Base-by-base conservation (phyloP, 1,140 invertebrate genomes). In the Drosophila baimaii region DNA sequence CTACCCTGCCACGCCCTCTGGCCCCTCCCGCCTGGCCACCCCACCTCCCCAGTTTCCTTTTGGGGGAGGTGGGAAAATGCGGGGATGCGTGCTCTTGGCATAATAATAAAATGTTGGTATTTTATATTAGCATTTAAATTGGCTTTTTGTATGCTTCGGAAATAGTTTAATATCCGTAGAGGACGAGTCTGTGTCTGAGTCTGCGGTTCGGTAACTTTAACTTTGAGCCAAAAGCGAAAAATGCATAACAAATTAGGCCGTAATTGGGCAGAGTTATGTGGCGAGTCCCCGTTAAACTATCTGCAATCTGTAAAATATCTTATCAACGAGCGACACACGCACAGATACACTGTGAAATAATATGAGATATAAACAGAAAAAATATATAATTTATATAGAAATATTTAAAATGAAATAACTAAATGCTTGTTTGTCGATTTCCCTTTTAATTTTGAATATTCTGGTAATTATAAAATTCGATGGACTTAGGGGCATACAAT, bases 121-220 rank as follows among this genome's bases (percentile, higher is more conserved):
- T 90, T 90, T 90, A 90, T 90, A 90, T 90, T 90, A 90, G 88
- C 88, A 90, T 90, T 90, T 90, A 90, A 90, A 90, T 90, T 90
- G 88, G 81, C 85, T 90, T 90, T 85, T 90, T 90, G 81, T 90
- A 63, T 84, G 84, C 84, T 84, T 88, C 84, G 84, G 84, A 88
- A 88, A 88, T 88, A 88, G 84, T 88, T 88, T 88, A 88, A 88
- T 88, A 88, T 88, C 84, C 84, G 84, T 64, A 75, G 77, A 78
- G 66, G 52, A 47, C 27, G 27, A 49, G 69, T 77, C 39, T 27
- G 15, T 46, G 72, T 76, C 62, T 25, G 23, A 46, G 46, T 49
- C 27, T 75, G 71, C 35, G 23, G 58, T 76, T 66, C 55, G 63
- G 58, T 41, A 83, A 74, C 83, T 88, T 88, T 83, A 88, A 88